phyloP scores from a whole-genome alignment of 2,888 invertebrate genomes.

The Serripes groenlandicus region DNA sequence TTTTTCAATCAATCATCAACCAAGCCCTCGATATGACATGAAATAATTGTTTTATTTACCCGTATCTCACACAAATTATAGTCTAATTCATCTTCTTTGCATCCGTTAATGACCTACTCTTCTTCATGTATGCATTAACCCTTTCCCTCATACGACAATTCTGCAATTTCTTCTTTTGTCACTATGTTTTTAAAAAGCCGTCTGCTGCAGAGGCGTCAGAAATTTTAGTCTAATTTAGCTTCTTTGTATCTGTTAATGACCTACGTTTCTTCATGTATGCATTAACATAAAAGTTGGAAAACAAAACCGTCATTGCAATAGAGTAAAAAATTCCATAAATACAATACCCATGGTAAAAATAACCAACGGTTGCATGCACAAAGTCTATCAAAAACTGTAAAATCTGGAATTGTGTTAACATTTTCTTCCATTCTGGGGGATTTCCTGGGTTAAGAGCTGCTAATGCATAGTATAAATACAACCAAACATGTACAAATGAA shows the following conservation, averaged over 20 bases:
- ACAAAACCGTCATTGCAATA: conserved; percentile 81
- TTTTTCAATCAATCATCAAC: no score
- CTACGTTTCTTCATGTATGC: conserved; percentile 73
- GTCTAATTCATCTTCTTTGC: no score
- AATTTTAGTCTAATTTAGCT: no score
- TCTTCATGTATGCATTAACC: no score
- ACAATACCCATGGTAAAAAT: conserved; percentile 83
- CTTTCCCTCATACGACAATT: no score
- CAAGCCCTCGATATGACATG: no score
- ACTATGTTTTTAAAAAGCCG: not conserved
- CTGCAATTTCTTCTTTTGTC: not conserved
- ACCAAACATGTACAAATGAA: conserved; percentile 82
- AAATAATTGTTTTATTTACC: no score
- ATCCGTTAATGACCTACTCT: no score
- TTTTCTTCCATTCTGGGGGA: conserved; percentile 82
- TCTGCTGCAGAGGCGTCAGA: not conserved
- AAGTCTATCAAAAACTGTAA: conserved; percentile 82
- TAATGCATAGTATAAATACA: conserved; percentile 84
- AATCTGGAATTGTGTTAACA: conserved; percentile 84
- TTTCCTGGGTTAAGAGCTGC: conserved; percentile 75
- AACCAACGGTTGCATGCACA: conserved; percentile 78
- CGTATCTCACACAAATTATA: no score
- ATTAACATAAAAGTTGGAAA: conserved; percentile 83
- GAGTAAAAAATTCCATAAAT: conserved; percentile 84
- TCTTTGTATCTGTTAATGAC: no score